phyloP scores from a whole-genome alignment of 2,797 vertebrate genomes.

The Sebastes matsubarae region DNA sequence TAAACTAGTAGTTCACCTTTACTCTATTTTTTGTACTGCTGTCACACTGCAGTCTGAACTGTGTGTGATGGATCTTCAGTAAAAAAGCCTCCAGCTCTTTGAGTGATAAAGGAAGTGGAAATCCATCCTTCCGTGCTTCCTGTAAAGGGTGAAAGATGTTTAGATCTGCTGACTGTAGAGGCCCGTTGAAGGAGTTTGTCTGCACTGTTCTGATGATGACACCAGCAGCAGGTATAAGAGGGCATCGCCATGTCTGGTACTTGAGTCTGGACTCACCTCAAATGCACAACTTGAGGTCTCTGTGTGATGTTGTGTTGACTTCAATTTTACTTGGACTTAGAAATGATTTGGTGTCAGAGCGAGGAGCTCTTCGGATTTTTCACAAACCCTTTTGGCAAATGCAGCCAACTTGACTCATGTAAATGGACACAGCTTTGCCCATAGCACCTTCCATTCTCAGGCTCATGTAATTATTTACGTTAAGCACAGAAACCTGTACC shows the following conservation, averaged over 20 bases:
- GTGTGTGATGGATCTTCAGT: neutral
- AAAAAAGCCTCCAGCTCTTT: neutral
- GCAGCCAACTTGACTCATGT: neutral
- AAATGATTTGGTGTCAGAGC: neutral
- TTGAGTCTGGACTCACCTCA: slow-evolving; percentile 1
- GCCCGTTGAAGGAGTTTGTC: neutral
- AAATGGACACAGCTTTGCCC: neutral
- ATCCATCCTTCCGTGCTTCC: neutral
- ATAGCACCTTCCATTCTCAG: neutral
- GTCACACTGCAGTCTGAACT: neutral
- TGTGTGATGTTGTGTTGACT: neutral
- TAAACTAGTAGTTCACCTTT: neutral
- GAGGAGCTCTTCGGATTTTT: neutral
- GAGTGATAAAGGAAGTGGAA: neutral
- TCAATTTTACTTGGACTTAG: neutral
- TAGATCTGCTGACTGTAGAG: neutral
- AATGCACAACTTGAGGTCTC: neutral
- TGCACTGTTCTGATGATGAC: neutral
- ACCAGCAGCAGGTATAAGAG: neutral
- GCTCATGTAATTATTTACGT: neutral
- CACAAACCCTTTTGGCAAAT: neutral
- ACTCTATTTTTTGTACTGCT: neutral
- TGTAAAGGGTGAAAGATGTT: neutral
- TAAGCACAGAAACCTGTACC: neutral
- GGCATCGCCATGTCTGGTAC: neutral